These are phyloP conservation scores for Oreochromis tanganicae DNA, from an alignment of 2,113 vertebrate genomes.

Conservation along the genomic window DNA sequence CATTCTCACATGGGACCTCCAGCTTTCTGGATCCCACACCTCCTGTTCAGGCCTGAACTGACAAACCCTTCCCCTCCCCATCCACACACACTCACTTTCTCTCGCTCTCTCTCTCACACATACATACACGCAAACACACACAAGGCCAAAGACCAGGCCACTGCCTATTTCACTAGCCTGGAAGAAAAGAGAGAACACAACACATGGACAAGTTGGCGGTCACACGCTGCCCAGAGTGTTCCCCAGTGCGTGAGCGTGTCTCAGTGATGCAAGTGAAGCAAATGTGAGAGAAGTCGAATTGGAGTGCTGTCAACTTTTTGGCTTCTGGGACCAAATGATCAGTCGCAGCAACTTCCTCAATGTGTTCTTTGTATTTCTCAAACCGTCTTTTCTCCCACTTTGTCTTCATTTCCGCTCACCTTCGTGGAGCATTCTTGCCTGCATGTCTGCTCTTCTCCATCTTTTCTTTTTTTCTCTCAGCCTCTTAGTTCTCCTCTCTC, in stretches of 20 bases:
- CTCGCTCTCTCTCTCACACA: background rate
- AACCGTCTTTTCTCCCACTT: background rate
- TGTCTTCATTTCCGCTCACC: conserved; percentile 34
- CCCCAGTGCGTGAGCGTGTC: background rate
- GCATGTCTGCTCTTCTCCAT: background rate
- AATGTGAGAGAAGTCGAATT: background rate
- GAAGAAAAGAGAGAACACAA: conserved; percentile 32
- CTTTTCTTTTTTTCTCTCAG: background rate
- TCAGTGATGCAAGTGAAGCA: conserved; percentile 1
- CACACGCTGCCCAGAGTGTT: conserved; percentile 12
- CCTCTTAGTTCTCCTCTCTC: conserved; percentile 18
- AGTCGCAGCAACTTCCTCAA: background rate
- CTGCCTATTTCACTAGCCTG: conserved; percentile 42
- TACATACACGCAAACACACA: background rate
- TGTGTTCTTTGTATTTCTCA: background rate
- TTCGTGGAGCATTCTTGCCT: background rate
- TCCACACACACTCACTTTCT: background rate
- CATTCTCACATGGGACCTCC: conserved; percentile 77
- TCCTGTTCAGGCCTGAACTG: conserved; percentile 59
- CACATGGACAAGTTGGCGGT: conserved; percentile 42
- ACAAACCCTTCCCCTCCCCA: background rate
- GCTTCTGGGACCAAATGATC: background rate
- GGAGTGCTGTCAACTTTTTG: background rate
- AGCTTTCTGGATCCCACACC: conserved; percentile 71
- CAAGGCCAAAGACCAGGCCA: conserved; percentile 34